phyloP scores from a whole-genome alignment of 2,797 vertebrate species.

The Huso huso region DNA sequence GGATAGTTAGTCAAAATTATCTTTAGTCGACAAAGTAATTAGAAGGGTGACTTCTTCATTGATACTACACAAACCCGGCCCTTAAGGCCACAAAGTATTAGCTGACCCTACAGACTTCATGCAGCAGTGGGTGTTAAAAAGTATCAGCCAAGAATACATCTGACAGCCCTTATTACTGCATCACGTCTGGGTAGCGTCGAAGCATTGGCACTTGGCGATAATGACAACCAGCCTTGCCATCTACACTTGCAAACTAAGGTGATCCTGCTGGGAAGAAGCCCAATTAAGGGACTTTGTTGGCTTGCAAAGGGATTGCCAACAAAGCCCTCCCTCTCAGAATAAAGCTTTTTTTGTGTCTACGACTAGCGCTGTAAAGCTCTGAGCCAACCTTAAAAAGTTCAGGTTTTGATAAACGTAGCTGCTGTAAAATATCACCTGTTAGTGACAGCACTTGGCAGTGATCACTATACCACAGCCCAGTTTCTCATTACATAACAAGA shows the following conservation, averaged over 20 bases:
- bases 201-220: slow-evolving; percentile 24
- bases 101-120: background rate
- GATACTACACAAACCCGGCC: background rate
- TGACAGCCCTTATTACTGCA: slow-evolving; percentile 21
- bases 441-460: slow-evolving; percentile 13
- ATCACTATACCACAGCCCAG: too few species aligned
- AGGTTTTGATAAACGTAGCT: slow-evolving; percentile 29
- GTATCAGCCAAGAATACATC: background rate
- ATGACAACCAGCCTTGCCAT: slow-evolving; percentile 35
- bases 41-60: background rate
- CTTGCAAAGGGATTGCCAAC: slow-evolving; percentile 25
- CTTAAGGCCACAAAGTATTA: background rate
- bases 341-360: slow-evolving; percentile 31
- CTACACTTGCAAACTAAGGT: slow-evolving; percentile 20
- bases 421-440: slow-evolving; percentile 14
- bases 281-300: slow-evolving; percentile 56
- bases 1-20: background rate
- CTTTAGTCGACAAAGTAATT: slow-evolving; percentile 1
- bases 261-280: slow-evolving; percentile 24
- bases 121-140: background rate
- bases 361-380: slow-evolving; percentile 24
- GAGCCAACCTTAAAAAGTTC: slow-evolving; percentile 34
- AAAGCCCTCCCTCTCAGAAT: slow-evolving; percentile 40
- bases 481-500: too few species aligned
- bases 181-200: slow-evolving; percentile 7